Evolutionary conservation across 2,113 vertebrate species (phyloP).

Genomic region (Chaenocephalus aceratus): DNA sequence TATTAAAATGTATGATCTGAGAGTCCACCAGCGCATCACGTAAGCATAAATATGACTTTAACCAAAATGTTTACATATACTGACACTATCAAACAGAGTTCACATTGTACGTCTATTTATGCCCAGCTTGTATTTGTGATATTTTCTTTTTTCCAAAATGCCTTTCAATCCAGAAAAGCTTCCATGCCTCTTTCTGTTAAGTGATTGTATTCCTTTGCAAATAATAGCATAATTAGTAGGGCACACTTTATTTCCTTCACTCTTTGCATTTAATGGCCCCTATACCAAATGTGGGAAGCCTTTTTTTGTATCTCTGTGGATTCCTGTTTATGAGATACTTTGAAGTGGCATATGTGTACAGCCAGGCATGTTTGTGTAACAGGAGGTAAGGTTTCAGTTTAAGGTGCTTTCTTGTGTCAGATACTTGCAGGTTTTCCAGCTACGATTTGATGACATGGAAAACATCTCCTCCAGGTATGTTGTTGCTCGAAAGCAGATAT

Average conservation of each 20-base stretch:
- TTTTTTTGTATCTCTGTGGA: not conserved
- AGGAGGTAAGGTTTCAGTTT: not conserved
- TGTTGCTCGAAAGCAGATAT: not conserved
- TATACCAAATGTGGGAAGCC: not conserved
- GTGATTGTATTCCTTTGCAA: not conserved
- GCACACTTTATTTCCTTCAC: no score
- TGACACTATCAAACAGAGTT: not conserved
- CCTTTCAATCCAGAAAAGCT: not conserved
- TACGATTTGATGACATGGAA: not conserved
- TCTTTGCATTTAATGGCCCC: not conserved
- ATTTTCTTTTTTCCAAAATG: slow-evolving; percentile 10
- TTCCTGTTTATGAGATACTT: slow-evolving; percentile 6
- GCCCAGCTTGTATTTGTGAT: not conserved
- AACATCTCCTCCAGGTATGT: not conserved
- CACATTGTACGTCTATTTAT: not conserved
- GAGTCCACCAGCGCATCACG: not conserved
- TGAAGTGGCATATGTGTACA: not conserved
- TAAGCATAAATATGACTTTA: not conserved
- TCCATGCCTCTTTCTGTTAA: not conserved
- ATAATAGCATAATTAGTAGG: not conserved
- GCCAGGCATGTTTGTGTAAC: not conserved
- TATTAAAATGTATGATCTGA: not conserved
- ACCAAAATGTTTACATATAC: not conserved
- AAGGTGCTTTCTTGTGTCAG: not conserved
- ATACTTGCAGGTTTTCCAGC: not conserved